A percentile compares a stretch with the other conserved stretches of the same genome.
phyloP scores from a whole-genome alignment of 2,797 vertebrate species.

The Schizothorax lantsangensis region DNA sequence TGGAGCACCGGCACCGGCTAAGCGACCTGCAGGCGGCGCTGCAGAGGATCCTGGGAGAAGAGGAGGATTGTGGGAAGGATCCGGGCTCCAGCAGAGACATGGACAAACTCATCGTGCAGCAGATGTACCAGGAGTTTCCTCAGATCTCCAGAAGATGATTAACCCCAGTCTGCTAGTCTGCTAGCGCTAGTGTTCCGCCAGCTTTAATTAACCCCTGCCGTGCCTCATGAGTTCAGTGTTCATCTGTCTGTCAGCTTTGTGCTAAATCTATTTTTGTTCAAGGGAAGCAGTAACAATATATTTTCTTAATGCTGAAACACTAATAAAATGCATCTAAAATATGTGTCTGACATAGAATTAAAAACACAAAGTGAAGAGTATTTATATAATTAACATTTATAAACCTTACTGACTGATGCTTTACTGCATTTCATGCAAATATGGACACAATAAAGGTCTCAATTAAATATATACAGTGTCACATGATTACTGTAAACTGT shows the following conservation, averaged over 20 bases:
- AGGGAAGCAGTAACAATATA: slow-evolving; percentile 48
- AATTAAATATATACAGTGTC: too few relatives aligned
- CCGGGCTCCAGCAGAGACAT: slow-evolving; percentile 88
- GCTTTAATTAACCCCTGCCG: too few relatives aligned
- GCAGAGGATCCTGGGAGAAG: slow-evolving; percentile 91
- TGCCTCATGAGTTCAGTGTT: not conserved
- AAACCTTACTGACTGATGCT: too few relatives aligned
- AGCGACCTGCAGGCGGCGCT: slow-evolving; percentile 88
- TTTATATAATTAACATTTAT: too few relatives aligned
- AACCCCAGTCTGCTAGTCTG: not conserved
- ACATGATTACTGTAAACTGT: too few relatives aligned
- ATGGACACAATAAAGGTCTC: too few relatives aligned
- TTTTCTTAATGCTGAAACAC: slow-evolving; percentile 66
- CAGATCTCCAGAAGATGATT: slow-evolving; percentile 76
- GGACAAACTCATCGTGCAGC: slow-evolving; percentile 94
- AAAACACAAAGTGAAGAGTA: not conserved
- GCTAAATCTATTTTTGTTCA: slow-evolving; percentile 72
- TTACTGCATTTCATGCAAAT: too few relatives aligned
- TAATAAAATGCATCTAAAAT: slow-evolving; percentile 59
- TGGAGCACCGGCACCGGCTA: slow-evolving; percentile 92
- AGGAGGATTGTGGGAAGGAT: slow-evolving; percentile 73
- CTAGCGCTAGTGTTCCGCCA: too few relatives aligned
- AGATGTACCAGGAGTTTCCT: slow-evolving; percentile 95
- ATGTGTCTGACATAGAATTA: not conserved
- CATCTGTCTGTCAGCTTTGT: not conserved